Percentiles rank a stretch among this genome's conserved stretches.
phyloP scores from a whole-genome alignment of 2,888 invertebrate species.

The Lucinisca nassula region DNA sequence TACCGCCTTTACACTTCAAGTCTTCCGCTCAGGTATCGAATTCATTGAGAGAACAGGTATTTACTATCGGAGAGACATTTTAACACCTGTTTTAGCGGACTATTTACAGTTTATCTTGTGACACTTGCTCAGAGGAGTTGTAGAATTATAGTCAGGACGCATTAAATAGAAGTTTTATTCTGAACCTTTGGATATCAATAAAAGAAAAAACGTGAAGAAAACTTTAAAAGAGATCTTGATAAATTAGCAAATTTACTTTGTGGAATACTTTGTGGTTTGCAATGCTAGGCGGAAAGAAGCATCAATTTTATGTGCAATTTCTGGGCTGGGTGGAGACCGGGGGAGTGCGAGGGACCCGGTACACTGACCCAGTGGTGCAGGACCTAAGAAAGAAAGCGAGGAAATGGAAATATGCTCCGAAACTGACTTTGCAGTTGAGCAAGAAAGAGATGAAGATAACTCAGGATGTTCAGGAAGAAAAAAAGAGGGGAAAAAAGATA shows the following conservation, averaged over 20 bases:
- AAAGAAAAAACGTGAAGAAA: background rate
- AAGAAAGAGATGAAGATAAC: conserved; percentile 98
- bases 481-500: conserved; percentile 85
- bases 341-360: conserved; percentile 95
- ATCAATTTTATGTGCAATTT: conserved; percentile 90
- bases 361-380: conserved; percentile 94
- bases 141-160: background rate
- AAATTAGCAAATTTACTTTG: too few relatives aligned
- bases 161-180: background rate
- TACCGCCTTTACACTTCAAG: background rate
- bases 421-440: conserved; percentile 90
- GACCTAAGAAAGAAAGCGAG: conserved; percentile 95
- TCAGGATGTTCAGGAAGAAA: conserved; percentile 91
- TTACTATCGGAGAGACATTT: background rate
- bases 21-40: background rate
- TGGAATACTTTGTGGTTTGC: too few relatives aligned
- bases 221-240: too few relatives aligned
- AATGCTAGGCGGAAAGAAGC: conserved; percentile 75
- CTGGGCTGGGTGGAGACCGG: conserved; percentile 98
- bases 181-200: background rate
- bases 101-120: background rate
- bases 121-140: background rate
- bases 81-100: background rate
- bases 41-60: conserved; percentile 13
- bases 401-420: conserved; percentile 95